Evolutionary conservation across 1,140 invertebrate species (phyloP).

Genomic region (Nebria ingens): DNA sequence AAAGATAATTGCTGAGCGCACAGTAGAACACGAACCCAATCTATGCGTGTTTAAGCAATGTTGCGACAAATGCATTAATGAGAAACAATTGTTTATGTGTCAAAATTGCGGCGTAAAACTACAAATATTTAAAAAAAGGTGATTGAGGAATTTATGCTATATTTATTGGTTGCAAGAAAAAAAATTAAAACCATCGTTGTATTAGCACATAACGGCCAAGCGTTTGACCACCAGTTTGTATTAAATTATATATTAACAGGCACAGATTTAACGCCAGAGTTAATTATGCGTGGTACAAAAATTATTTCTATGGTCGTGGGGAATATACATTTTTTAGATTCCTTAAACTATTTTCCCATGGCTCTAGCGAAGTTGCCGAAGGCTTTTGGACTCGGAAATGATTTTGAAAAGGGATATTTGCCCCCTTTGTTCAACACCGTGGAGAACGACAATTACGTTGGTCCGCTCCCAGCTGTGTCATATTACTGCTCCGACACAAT

Average conservation of each 20-base stretch:
- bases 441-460: conserved; percentile 22
- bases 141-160: too few species aligned
- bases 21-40: neutral
- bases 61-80: neutral
- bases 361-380: conserved; percentile 19
- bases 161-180: neutral
- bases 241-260: conserved; percentile 17
- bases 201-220: conserved; percentile 23
- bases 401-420: conserved; percentile 20
- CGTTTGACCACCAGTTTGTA: conserved; percentile 24
- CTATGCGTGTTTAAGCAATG: neutral
- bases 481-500: conserved; percentile 20
- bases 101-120: too few species aligned
- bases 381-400: conserved; percentile 20
- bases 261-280: conserved; percentile 12
- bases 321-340: conserved; percentile 23
- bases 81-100: neutral
- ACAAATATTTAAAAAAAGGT: too few species aligned
- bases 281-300: conserved; percentile 19
- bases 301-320: conserved; percentile 13
- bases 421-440: conserved; percentile 23
- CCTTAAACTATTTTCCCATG: conserved; percentile 26
- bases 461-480: conserved; percentile 14
- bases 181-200: conserved; percentile 13
- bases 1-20: neutral